Percentiles rank a stretch among this genome's conserved stretches.
Conservation (phyloP, 1,140 invertebrate genomes). For the Colletes gigas region DNA sequence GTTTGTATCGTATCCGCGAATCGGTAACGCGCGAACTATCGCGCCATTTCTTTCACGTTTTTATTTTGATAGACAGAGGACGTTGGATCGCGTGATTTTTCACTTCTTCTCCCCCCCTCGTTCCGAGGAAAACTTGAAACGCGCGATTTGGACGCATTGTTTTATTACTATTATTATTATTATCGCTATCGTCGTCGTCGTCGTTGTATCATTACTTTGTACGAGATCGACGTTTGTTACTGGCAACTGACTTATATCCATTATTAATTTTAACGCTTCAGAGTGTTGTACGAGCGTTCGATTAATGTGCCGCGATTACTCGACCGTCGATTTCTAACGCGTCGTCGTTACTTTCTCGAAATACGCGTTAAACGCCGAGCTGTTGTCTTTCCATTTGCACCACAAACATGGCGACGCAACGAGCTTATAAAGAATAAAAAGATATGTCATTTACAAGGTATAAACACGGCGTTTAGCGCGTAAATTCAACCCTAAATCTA, state of each 20-base stretch:
- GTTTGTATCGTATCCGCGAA: slow-evolving; percentile 44
- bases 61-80: not conserved
- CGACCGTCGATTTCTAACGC: not conserved
- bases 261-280: slow-evolving; percentile 58
- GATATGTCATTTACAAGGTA: no score
- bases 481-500: no score
- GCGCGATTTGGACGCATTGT: slow-evolving; percentile 30
- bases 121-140: not conserved
- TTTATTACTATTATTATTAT: slow-evolving; percentile 8
- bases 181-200: slow-evolving; percentile 3
- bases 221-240: slow-evolving; percentile 25
- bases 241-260: slow-evolving; percentile 30
- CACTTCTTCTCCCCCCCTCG: not conserved
- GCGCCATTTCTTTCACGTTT: slow-evolving; percentile 24
- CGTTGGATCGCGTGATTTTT: not conserved
- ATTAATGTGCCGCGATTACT: slow-evolving; percentile 1
- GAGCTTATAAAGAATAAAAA: no score
- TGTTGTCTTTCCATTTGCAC: no score
- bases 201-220: slow-evolving; percentile 28
- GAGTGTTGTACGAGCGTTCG: not conserved
- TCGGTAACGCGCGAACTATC: slow-evolving; percentile 22
- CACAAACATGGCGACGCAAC: no score
- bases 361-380: no score
- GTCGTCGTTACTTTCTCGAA: not conserved
- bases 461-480: no score